These are phyloP conservation scores for Mylabris phalerata DNA, from an alignment of 1,140 invertebrate species.

Conservation along the genomic window DNA sequence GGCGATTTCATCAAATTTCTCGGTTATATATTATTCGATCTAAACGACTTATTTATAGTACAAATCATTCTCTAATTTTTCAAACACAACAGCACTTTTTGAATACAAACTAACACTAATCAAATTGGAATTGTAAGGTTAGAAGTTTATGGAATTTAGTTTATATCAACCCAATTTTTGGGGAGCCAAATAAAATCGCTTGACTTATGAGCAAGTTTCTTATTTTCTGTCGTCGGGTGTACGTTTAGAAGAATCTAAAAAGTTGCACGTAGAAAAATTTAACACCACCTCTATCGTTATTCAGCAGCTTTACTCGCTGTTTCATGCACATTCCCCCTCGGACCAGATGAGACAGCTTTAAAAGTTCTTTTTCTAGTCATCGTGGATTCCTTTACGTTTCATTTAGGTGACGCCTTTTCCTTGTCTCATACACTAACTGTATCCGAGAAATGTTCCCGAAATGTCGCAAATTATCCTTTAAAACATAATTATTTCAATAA, in stretches of 20 bases:
- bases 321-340: constrained; percentile 1
- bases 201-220: no score
- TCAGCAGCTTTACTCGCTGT: constrained; percentile 4
- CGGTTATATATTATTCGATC: no score
- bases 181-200: no score
- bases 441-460: constrained; percentile 10
- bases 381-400: constrained; percentile 9
- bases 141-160: no score
- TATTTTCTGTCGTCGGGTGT: no score
- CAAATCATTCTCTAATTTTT: no score
- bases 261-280: constrained; percentile 6
- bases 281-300: constrained; percentile 10
- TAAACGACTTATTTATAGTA: no score
- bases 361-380: constrained; percentile 15
- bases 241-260: background rate
- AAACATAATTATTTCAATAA: constrained; percentile 12
- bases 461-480: constrained; percentile 10
- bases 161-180: no score
- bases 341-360: constrained; percentile 15
- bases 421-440: background rate
- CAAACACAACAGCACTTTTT: no score
- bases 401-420: constrained; percentile 10
- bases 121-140: no score
- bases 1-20: no score
- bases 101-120: no score